phyloP scores from a whole-genome alignment of 2,888 invertebrate species.

The Leucoptera coffeella region DNA sequence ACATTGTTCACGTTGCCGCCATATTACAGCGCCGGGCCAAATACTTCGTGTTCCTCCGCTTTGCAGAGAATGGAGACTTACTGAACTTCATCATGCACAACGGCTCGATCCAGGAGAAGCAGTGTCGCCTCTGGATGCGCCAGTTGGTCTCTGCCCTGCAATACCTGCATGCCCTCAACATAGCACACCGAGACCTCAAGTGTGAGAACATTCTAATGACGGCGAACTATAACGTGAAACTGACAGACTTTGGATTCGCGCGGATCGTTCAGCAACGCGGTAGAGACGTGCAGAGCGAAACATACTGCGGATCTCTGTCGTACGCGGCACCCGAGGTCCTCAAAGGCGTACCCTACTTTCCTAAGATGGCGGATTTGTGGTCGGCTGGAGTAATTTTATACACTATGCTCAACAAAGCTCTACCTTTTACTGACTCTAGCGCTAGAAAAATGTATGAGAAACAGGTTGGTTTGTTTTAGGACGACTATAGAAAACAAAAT shows the following conservation, averaged over 20 bases:
- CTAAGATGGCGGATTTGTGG: constrained; percentile 74
- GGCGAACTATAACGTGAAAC: constrained; percentile 67
- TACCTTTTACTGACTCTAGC: constrained; percentile 77
- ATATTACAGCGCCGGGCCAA: constrained; percentile 64
- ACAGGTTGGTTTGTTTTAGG: constrained; percentile 16
- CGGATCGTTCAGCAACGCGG: constrained; percentile 27
- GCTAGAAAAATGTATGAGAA: constrained; percentile 63
- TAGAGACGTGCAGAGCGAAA: constrained; percentile 59
- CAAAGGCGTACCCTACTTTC: constrained; percentile 64
- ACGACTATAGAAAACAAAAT: too few species aligned
- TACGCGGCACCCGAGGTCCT: constrained; percentile 78
- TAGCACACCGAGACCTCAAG: constrained; percentile 76
- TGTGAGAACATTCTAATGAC: constrained; percentile 76
- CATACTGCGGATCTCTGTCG: constrained; percentile 83
- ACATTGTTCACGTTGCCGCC: constrained; percentile 71
- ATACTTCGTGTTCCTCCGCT: constrained; percentile 72
- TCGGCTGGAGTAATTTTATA: constrained; percentile 73
- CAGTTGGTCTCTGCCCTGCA: constrained; percentile 63
- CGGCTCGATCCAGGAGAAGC: constrained; percentile 62
- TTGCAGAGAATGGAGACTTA: constrained; percentile 74
- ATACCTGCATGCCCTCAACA: constrained; percentile 67
- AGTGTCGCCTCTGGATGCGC: constrained; percentile 63
- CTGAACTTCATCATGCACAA: constrained; percentile 65
- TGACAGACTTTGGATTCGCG: constrained; percentile 81
- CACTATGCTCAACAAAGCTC: constrained; percentile 75